Percentiles rank a stretch among this genome's conserved stretches.
These are phyloP conservation scores for Macroramphosus scolopax DNA, from an alignment of 2,797 vertebrate species.

Conservation along the genomic window DNA sequence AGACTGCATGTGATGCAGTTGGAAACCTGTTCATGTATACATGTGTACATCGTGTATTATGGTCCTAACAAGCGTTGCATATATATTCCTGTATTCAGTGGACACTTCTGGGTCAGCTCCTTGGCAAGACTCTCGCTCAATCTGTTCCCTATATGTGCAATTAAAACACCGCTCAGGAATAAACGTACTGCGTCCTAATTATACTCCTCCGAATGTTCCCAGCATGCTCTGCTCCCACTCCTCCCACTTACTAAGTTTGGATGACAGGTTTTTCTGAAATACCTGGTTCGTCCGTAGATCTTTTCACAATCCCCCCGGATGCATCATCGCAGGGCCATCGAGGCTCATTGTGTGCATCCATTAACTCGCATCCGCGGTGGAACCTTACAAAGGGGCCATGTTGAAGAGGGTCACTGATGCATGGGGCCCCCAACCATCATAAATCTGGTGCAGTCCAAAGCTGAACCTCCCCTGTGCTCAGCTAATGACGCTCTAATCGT, in stretches of 20 bases:
- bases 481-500: slow-evolving; percentile 70
- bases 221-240: slow-evolving; percentile 26
- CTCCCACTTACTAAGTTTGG: slow-evolving; percentile 38
- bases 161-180: slow-evolving; percentile 57
- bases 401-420: slow-evolving; percentile 70
- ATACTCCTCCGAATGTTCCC: slow-evolving; percentile 53
- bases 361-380: slow-evolving; percentile 68
- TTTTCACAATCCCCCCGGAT: slow-evolving; percentile 69
- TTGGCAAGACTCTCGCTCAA: slow-evolving; percentile 38
- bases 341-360: slow-evolving; percentile 69
- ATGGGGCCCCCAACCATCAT: slow-evolving; percentile 62
- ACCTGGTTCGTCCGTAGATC: slow-evolving; percentile 60
- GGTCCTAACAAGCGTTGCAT: slow-evolving; percentile 17
- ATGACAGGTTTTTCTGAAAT: slow-evolving; percentile 55
- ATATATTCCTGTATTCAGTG: slow-evolving; percentile 10
- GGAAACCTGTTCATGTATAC: too few species aligned
- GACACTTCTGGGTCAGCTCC: slow-evolving; percentile 59
- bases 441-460: slow-evolving; percentile 68
- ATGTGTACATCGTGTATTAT: slow-evolving; percentile 1
- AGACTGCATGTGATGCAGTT: too few species aligned
- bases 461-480: slow-evolving; percentile 62
- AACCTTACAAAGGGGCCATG: slow-evolving; percentile 64
- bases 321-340: slow-evolving; percentile 63
- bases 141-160: slow-evolving; percentile 57
- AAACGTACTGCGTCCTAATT: slow-evolving; percentile 47